phyloP scores from a whole-genome alignment of 37 sponge, comb jelly and placozoan species.

The Bolinopsis microptera region DNA sequence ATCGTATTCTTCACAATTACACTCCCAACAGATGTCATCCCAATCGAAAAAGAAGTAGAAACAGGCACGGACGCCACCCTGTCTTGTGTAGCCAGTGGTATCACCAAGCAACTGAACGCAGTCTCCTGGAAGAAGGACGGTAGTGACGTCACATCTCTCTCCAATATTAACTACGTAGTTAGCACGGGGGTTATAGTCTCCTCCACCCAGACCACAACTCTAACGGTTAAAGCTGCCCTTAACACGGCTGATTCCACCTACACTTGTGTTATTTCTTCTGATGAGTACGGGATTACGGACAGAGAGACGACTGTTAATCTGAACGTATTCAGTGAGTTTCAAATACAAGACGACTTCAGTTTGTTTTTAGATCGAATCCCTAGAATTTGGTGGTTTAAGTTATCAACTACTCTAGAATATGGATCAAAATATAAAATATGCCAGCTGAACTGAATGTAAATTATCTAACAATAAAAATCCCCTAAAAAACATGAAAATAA shows the following conservation, averaged over 20 bases:
- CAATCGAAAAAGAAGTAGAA: background rate
- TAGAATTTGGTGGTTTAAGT: no score
- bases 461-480: no score
- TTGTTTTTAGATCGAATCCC: no score
- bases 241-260: slow-evolving; percentile 12
- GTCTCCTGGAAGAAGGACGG: background rate
- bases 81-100: background rate
- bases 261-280: background rate
- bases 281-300: background rate
- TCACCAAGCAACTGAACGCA: background rate
- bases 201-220: background rate
- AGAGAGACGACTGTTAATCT: background rate
- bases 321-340: slow-evolving; percentile 3
- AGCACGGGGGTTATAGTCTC: background rate
- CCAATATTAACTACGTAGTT: background rate
- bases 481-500: no score
- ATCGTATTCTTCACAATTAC: no score
- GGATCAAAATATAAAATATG: no score
- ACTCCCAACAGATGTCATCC: background rate
- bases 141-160: background rate
- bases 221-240: background rate
- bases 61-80: background rate
- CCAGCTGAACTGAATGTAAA: no score
- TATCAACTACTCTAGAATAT: no score
- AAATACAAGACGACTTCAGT: no score